A percentile compares a stretch with the other conserved stretches of the same genome.
Conservation (phyloP, 1,140 invertebrate species). For the Tigriopus japonicus region DNA sequence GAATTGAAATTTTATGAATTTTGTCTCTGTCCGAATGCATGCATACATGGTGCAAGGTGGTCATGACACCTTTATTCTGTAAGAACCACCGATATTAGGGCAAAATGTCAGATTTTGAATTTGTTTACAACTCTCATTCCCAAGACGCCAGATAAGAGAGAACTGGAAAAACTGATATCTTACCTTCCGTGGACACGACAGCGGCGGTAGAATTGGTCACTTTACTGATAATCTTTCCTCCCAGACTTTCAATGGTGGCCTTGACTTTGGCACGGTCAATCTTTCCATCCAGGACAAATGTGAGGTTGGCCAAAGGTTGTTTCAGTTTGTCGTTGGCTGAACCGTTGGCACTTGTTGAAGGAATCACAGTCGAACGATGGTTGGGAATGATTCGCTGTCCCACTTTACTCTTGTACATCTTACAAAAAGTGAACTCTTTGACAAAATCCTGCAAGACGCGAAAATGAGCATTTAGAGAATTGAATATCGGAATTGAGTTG, state of each 20-base stretch:
- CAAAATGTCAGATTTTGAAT: too few species aligned
- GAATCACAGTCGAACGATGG: neutral
- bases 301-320: conserved; percentile 50
- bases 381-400: neutral
- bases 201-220: conserved; percentile 45
- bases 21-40: too few species aligned
- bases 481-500: too few species aligned
- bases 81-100: too few species aligned
- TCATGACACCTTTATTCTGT: too few species aligned
- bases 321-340: neutral
- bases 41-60: too few species aligned
- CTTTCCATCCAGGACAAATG: conserved; percentile 51
- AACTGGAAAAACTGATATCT: neutral
- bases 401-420: neutral
- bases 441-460: neutral
- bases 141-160: too few species aligned
- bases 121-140: too few species aligned
- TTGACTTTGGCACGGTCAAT: conserved; percentile 38
- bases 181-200: conserved; percentile 47
- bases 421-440: neutral
- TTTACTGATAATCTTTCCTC: conserved; percentile 48
- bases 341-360: neutral
- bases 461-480: too few species aligned
- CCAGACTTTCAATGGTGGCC: conserved; percentile 45
- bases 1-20: too few species aligned